Percentiles rank a stretch among this genome's conserved stretches.
phyloP scores from a whole-genome alignment of 2,888 invertebrate species.

The Cepaea hortensis region DNA sequence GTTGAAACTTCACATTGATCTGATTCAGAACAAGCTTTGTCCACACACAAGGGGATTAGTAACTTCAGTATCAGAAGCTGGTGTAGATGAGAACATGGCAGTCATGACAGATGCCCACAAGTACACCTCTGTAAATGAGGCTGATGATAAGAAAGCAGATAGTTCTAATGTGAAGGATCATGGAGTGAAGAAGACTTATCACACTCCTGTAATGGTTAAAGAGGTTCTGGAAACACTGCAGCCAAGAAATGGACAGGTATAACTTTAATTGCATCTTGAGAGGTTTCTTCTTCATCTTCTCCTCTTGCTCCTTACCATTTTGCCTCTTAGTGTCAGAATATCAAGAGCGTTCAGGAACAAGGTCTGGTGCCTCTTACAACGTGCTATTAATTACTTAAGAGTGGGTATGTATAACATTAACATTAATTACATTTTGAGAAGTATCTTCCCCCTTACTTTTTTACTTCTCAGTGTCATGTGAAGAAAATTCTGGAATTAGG shows the following conservation, averaged over 20 bases:
- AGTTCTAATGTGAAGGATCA: neutral
- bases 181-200: constrained; percentile 29
- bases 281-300: neutral
- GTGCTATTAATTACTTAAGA: too few relatives aligned
- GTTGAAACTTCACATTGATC: neutral
- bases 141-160: neutral
- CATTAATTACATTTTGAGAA: too few relatives aligned
- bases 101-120: neutral
- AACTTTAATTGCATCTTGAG: neutral
- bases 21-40: neutral
- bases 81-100: neutral
- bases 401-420: too few relatives aligned
- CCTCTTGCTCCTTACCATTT: too few relatives aligned
- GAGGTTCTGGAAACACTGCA: constrained; percentile 59
- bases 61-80: neutral
- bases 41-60: neutral
- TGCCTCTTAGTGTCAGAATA: too few relatives aligned
- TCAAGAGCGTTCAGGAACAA: too few relatives aligned
- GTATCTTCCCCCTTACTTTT: too few relatives aligned
- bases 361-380: too few relatives aligned
- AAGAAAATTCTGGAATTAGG: too few relatives aligned
- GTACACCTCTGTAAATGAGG: neutral
- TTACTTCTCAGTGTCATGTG: too few relatives aligned
- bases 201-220: constrained; percentile 65
- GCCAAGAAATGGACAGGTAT: constrained; percentile 58